Evolutionary conservation across 2,797 vertebrate genomes (phyloP).

Genomic region (Esox lucius): DNA sequence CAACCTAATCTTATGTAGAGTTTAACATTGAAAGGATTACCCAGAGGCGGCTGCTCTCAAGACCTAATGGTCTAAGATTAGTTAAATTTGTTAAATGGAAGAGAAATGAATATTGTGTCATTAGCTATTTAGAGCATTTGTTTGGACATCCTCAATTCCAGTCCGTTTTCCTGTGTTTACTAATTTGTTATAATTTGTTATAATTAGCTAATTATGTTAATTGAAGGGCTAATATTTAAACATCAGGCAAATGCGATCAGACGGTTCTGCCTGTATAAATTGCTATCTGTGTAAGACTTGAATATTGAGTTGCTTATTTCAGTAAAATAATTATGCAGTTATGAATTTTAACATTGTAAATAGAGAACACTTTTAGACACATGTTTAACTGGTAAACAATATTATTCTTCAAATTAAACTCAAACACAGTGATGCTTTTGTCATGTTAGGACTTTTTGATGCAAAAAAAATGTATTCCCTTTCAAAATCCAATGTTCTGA

Average conservation of each 20-base stretch:
- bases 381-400: not conserved
- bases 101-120: conserved; percentile 13
- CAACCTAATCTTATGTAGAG: not conserved
- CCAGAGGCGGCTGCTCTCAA: conserved; percentile 24
- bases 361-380: not conserved
- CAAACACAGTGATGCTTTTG: too few relatives aligned
- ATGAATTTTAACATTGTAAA: not conserved
- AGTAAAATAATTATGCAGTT: too few relatives aligned
- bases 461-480: too few relatives aligned
- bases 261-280: too few relatives aligned
- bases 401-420: not conserved
- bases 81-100: conserved; percentile 17
- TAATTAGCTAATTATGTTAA: not conserved
- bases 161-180: not conserved
- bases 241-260: not conserved
- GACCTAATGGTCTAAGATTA: conserved; percentile 16
- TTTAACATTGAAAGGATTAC: conserved; percentile 6
- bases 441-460: too few relatives aligned
- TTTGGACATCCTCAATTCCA: not conserved
- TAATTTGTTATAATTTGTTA: not conserved
- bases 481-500: too few relatives aligned
- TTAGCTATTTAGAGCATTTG: not conserved
- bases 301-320: too few relatives aligned
- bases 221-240: not conserved
- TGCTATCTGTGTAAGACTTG: too few relatives aligned